Conservation (phyloP, 2,113 vertebrate genomes). For the Rattus norvegicus region DNA sequence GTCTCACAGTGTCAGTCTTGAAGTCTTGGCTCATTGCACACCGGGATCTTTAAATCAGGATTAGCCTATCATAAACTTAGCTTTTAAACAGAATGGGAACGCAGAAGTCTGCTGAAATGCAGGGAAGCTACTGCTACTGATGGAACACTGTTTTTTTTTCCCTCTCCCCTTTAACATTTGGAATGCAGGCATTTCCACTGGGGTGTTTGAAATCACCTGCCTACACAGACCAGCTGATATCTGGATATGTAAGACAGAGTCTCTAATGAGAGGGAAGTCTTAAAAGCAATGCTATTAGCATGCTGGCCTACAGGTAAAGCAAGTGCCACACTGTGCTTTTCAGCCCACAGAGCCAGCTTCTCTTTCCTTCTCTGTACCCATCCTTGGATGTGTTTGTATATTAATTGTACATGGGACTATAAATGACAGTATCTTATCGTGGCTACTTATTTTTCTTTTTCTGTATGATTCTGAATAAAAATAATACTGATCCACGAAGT, state of each 20-base stretch:
- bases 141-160: neutral
- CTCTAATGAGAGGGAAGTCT: constrained; percentile 16
- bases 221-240: constrained; percentile 71
- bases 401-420: constrained; percentile 76
- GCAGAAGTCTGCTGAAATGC: constrained; percentile 17
- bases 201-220: constrained; percentile 58
- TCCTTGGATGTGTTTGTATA: constrained; percentile 60
- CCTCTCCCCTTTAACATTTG: neutral
- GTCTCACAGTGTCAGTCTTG: constrained; percentile 66
- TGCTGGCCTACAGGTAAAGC: constrained; percentile 69
- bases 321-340: constrained; percentile 54
- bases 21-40: constrained; percentile 71
- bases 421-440: constrained; percentile 50
- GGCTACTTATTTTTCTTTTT: constrained; percentile 73
- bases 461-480: constrained; percentile 77
- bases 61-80: constrained; percentile 74
- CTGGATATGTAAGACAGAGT: constrained; percentile 49
- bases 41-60: constrained; percentile 67
- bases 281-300: constrained; percentile 57
- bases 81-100: constrained; percentile 58
- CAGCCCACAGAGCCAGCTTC: constrained; percentile 61
- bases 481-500: constrained; percentile 61
- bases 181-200: constrained; percentile 35
- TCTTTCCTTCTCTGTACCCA: constrained; percentile 57
- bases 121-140: constrained; percentile 61